These are phyloP conservation scores for Sarcophilus harrisii DNA, from an alignment of 2,797 vertebrate genomes.

Conservation along the genomic window DNA sequence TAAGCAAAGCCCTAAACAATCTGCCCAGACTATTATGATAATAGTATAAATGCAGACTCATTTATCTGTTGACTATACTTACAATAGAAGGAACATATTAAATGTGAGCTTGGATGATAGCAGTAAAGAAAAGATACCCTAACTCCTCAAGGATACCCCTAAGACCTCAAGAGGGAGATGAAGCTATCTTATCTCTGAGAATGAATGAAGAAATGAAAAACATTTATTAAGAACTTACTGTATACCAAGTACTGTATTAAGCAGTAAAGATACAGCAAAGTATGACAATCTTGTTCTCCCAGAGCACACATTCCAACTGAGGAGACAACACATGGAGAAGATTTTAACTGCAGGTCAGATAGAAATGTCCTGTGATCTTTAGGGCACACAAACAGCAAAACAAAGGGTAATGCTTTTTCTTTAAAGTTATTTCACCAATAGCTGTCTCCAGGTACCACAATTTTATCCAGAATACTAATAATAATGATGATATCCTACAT, in stretches of 20 bases:
- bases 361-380: not conserved
- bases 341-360: not conserved
- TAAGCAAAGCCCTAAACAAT: not conserved
- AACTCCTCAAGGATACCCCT: not conserved
- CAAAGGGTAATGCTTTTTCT: not conserved
- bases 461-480: not conserved
- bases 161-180: not conserved
- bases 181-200: not conserved
- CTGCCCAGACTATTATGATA: not conserved
- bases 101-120: not conserved
- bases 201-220: not conserved
- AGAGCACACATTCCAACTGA: not conserved
- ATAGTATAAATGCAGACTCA: not conserved
- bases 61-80: not conserved
- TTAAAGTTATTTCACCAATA: not conserved
- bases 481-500: not conserved
- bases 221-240: not conserved
- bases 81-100: not conserved
- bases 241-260: not conserved
- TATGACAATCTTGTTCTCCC: not conserved
- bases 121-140: not conserved
- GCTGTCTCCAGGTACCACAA: not conserved
- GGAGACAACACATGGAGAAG: not conserved
- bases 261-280: not conserved
- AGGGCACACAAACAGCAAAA: not conserved